These are phyloP conservation scores for Glandiceps talaboti DNA, from an alignment of 53 echinoderm and acorn worm species.

Conservation along the genomic window DNA sequence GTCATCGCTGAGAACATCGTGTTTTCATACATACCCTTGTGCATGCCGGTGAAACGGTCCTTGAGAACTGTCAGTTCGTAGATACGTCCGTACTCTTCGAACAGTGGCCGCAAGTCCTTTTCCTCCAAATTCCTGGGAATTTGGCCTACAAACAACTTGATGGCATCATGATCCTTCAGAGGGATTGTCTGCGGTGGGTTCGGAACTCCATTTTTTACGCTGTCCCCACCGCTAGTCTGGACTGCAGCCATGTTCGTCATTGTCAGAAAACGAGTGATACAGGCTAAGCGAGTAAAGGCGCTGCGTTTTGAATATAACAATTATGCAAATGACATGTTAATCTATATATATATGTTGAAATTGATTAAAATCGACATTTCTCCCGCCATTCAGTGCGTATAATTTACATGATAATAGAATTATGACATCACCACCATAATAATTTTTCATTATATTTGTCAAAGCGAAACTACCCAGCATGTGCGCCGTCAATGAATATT, in stretches of 20 bases:
- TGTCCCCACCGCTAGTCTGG: constrained; percentile 51
- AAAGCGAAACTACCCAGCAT: not conserved
- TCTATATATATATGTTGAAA: not conserved
- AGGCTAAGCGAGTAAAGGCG: not conserved
- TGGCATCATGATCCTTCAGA: constrained; percentile 98
- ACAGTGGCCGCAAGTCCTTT: constrained; percentile 92
- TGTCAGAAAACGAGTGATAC: constrained; percentile 18
- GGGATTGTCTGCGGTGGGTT: constrained; percentile 91
- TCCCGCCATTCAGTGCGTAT: not conserved
- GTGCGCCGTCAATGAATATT: too few relatives aligned
- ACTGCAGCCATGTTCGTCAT: constrained; percentile 99
- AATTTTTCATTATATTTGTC: not conserved
- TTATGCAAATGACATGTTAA: not conserved
- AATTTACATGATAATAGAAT: not conserved
- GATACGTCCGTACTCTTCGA: constrained; percentile 87
- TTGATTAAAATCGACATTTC: not conserved
- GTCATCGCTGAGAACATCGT: not conserved
- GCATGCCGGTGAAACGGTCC: constrained; percentile 93
- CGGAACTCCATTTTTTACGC: constrained; percentile 58
- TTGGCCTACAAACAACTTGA: constrained; percentile 96
- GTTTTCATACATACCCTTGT: constrained; percentile 54
- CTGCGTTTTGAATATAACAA: not conserved
- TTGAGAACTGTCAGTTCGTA: constrained; percentile 95
- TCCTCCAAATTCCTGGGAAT: constrained; percentile 95
- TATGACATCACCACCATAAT: not conserved